Evolutionary conservation across 2,797 vertebrate species (phyloP).

Genomic region (Notolepis coatsorum): DNA sequence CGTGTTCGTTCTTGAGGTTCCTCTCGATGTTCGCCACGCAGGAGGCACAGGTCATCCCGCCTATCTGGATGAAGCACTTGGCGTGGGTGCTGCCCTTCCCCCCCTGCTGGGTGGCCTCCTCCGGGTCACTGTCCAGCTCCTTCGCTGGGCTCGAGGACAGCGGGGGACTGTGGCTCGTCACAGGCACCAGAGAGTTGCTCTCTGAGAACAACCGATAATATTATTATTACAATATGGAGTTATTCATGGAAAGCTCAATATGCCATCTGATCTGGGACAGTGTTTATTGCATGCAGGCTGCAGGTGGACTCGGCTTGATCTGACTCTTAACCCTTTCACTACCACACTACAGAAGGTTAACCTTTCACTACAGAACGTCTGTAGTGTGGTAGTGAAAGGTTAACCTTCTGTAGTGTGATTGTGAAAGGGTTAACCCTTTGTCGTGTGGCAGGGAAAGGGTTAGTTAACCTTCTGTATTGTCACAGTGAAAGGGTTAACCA

Average conservation of each 20-base stretch:
- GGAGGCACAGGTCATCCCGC: conserved; percentile 97
- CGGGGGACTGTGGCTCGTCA: conserved; percentile 38
- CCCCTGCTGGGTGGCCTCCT: conserved; percentile 41
- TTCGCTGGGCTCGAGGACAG: conserved; percentile 52
- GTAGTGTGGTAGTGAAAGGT: too few species aligned
- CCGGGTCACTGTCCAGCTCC: conserved; percentile 59
- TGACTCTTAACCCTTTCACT: too few species aligned
- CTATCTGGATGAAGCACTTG: conserved; percentile 95
- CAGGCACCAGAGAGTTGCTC: conserved; percentile 78
- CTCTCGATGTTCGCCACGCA: conserved; percentile 98
- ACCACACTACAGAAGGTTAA: too few species aligned
- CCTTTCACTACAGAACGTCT: too few species aligned
- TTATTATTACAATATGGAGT: background rate
- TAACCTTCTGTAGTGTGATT: too few species aligned
- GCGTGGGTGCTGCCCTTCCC: conserved; percentile 63
- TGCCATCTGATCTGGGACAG: too few species aligned
- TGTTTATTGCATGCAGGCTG: background rate
- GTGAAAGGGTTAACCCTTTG: too few species aligned
- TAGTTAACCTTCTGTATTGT: too few species aligned
- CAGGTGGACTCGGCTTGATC: too few species aligned
- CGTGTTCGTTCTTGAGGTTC: conserved; percentile 93
- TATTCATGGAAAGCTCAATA: too few species aligned
- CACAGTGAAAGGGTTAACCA: too few species aligned
- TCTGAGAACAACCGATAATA: conserved; percentile 54
- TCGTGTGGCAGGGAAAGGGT: too few species aligned